A percentile compares a stretch with the other conserved stretches of the same genome.
Evolutionary conservation across 1,140 invertebrate species (phyloP).

Genomic region (Pentalonia nigronervosa): DNA sequence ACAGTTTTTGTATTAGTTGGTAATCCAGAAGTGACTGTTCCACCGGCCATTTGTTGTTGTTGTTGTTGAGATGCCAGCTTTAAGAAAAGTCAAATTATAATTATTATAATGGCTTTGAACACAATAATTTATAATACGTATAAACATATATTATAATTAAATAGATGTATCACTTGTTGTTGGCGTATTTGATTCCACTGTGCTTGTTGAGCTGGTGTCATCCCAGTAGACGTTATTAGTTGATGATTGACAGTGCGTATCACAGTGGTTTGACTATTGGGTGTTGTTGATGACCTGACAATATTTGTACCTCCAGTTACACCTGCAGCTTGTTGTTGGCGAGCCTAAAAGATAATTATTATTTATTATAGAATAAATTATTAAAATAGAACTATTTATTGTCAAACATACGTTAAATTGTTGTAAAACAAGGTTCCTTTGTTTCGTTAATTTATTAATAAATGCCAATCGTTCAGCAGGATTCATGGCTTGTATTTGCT

Average conservation of each 20-base stretch:
- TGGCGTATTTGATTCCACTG: slow-evolving; percentile 52
- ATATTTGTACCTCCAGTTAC: slow-evolving; percentile 31
- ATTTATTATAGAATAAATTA: background rate
- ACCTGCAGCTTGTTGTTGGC: slow-evolving; percentile 40
- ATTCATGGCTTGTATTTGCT: slow-evolving; percentile 83
- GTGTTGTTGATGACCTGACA: slow-evolving; percentile 17
- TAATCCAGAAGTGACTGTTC: slow-evolving; percentile 56
- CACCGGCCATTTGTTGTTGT: slow-evolving; percentile 62
- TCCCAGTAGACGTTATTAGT: slow-evolving; percentile 48
- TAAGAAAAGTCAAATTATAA: background rate
- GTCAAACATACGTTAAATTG: slow-evolving; percentile 62
- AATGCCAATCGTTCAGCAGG: slow-evolving; percentile 79
- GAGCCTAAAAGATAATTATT: slow-evolving; percentile 60
- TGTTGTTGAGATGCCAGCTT: slow-evolving; percentile 62
- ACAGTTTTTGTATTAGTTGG: slow-evolving; percentile 38
- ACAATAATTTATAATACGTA: background rate
- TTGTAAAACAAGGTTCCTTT: slow-evolving; percentile 69
- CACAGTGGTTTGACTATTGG: slow-evolving; percentile 40
- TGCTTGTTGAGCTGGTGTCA: slow-evolving; percentile 47
- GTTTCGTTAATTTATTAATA: slow-evolving; percentile 77
- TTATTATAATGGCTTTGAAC: background rate
- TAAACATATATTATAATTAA: background rate
- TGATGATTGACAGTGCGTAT: slow-evolving; percentile 55
- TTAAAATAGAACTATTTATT: background rate
- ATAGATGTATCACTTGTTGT: slow-evolving; percentile 42